Evolutionary conservation across 2,113 vertebrate genomes (phyloP).

Genomic region (Rafetus swinhoei): DNA sequence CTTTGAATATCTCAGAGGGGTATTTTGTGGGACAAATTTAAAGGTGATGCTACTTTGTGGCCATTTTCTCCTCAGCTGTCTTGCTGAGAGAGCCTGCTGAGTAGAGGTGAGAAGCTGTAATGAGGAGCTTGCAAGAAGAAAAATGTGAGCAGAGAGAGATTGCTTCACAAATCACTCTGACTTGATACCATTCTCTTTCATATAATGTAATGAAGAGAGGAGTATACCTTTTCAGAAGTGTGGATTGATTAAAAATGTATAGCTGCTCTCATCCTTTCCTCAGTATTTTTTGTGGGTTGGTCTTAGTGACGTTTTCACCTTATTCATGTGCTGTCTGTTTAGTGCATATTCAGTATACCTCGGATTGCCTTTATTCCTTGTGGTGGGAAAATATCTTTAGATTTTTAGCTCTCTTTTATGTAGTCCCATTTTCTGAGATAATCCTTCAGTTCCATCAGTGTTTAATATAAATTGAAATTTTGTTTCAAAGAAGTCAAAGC

Average conservation of each 20-base stretch:
- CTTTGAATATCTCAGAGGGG: not conserved
- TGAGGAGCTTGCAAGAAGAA: not conserved
- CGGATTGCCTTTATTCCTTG: not conserved
- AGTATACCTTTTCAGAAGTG: not conserved
- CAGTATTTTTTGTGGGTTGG: not conserved
- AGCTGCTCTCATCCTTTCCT: conserved; percentile 15
- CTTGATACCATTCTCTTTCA: not conserved
- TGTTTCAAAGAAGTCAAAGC: not conserved
- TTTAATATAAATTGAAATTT: not conserved
- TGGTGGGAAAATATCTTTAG: not conserved
- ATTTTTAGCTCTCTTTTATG: not conserved
- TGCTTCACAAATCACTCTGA: not conserved
- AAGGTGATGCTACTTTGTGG: not conserved
- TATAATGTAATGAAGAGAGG: not conserved
- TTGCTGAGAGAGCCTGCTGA: not conserved
- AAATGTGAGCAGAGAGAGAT: not conserved
- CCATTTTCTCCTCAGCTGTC: not conserved
- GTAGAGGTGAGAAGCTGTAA: not conserved
- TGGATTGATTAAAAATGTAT: not conserved
- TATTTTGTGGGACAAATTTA: not conserved
- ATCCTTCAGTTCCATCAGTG: not conserved
- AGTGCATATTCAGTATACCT: not conserved
- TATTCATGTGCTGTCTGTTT: not conserved
- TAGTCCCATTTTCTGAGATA: not conserved
- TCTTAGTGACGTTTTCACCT: not conserved